Evolutionary conservation across 2,888 invertebrate genomes (phyloP), one percentile per base, ranked within the genome.

Genomic region (Piscicola geometra): DNA sequence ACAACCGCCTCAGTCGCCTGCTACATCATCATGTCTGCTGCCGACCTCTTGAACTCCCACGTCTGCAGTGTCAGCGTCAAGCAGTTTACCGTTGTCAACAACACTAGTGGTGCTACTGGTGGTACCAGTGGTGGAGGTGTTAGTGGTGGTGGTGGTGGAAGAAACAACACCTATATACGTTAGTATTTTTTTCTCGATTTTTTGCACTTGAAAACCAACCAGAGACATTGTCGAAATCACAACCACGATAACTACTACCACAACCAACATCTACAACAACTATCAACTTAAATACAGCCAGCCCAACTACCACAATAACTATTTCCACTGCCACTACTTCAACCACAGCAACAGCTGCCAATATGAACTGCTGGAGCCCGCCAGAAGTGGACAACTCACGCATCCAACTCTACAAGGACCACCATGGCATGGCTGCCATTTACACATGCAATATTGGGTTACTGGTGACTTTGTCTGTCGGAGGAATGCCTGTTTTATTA

Each of bases 1-100:
- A n/a, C n/a, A n/a, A n/a, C n/a, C n/a, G n/a, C 21, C 12, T 5
- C 72, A 72, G 72, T 72, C 28, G 72, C 50, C 15, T 72, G 72
- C 33, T 72, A 72, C 72, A 50, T 72, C 1, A 52, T 72, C 18
- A 12, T 52, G 72, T 30, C 32, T 15, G 72, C 47, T 0, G 21
- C 72, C 5, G 72, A 72, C 18, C 5, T 32, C 15, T 72, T 56
- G n/a, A 72, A 56, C 30, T 72, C n/a, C 47, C 72, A 56, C 9
- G n/a, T 72, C 15, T 72, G 72, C 56, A 72, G 50, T 32, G 52
- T 50, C 0, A n/a, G 28, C 1, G 72, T 72, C 56, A 72, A 72
- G n/a, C 72, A 72, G n/a, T 72, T 72, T 56, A 72, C 50, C 72
- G n/a, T 30, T 18, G 41, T 33, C 5, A n/a, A 70, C 50, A 15